phyloP scores from a whole-genome alignment of 1,140 invertebrate species.

The Linepithema humile region DNA sequence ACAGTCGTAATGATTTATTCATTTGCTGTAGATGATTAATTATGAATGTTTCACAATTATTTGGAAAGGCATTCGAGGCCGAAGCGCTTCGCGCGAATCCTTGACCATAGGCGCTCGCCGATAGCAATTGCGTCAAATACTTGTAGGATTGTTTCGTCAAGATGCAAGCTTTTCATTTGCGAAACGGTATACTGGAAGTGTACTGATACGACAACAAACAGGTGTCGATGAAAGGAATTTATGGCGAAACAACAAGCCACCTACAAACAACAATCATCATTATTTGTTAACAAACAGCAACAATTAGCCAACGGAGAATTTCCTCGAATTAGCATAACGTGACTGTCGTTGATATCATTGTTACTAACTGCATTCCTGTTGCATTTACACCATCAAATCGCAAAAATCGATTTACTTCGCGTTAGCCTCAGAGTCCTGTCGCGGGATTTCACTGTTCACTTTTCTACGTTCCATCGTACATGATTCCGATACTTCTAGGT shows the following conservation, averaged over 20 bases:
- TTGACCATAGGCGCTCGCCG: no score
- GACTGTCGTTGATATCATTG: constrained; percentile 4
- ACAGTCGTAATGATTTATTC: constrained; percentile 48
- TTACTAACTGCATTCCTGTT: background rate
- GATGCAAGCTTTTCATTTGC: constrained; percentile 2
- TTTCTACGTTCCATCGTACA: background rate
- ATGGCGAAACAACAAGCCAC: constrained; percentile 11
- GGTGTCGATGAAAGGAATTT: constrained; percentile 16
- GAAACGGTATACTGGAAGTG: background rate
- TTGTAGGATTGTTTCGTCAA: no score
- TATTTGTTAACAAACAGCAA: constrained; percentile 42
- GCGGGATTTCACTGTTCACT: background rate
- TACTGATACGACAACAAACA: constrained; percentile 23
- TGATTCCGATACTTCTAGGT: no score
- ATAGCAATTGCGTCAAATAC: no score
- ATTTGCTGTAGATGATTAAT: constrained; percentile 64
- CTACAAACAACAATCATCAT: no score
- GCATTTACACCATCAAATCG: background rate
- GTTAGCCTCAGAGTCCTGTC: background rate
- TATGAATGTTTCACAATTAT: constrained; percentile 45
- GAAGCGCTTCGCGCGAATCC: background rate
- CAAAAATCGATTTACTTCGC: background rate
- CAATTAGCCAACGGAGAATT: constrained; percentile 31
- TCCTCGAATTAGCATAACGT: background rate
- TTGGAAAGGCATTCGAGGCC: constrained; percentile 7